A percentile compares a stretch with the other conserved stretches of the same genome.
Evolutionary conservation across 2,888 invertebrate species (phyloP).

Genomic region (Drosophila fungiperda): DNA sequence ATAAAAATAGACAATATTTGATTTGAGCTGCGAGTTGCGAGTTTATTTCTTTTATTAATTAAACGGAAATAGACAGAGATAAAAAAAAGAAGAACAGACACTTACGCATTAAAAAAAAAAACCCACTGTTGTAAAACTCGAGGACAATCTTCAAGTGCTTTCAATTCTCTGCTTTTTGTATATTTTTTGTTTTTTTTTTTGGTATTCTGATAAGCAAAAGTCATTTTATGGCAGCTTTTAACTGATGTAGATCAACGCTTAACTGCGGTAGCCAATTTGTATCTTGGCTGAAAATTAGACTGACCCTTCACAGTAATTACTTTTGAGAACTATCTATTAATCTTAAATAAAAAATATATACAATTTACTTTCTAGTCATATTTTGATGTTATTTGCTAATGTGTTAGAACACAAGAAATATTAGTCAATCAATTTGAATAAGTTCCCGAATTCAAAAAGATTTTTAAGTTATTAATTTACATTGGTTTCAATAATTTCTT

Average conservation of each 20-base stretch:
- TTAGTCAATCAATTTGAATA: not conserved
- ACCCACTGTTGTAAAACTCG: constrained; percentile 25
- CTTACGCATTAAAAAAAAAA: not conserved
- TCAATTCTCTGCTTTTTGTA: not conserved
- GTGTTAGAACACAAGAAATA: not conserved
- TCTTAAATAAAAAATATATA: not conserved
- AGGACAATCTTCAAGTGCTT: constrained; percentile 27
- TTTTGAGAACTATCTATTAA: not conserved
- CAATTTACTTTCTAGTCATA: not conserved
- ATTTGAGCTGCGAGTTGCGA: constrained; percentile 54
- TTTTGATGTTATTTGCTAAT: not conserved
- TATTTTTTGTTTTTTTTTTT: not conserved
- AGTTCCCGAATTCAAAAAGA: not conserved
- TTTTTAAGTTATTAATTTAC: not conserved
- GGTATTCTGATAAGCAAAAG: constrained; percentile 34
- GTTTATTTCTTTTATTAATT: constrained; percentile 73
- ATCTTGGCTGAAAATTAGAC: not conserved
- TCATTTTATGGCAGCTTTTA: constrained; percentile 8
- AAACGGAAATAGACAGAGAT: constrained; percentile 65
- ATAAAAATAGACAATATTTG: constrained; percentile 73
- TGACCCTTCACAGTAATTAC: not conserved
- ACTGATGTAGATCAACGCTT: constrained; percentile 25
- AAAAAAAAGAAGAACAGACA: constrained; percentile 12
- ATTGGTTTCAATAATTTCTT: not conserved
- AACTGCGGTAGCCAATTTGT: constrained; percentile 34